phyloP scores from a whole-genome alignment of 1,140 invertebrate genomes.

The Drosophila santomea region DNA sequence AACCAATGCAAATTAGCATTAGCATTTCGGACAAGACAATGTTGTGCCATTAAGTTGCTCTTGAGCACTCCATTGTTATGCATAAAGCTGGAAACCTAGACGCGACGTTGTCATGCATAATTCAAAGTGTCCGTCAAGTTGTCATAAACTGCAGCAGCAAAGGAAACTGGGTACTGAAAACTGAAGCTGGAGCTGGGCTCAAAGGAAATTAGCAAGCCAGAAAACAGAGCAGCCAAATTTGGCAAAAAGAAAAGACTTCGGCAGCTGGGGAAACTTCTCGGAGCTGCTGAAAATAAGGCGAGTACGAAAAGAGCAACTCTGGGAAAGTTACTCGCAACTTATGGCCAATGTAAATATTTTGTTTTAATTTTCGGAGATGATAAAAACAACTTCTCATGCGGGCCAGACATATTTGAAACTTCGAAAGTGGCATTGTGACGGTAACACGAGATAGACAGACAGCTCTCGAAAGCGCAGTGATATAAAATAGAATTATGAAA shows the following conservation, averaged over 20 bases:
- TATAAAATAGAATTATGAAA: constrained; percentile 76
- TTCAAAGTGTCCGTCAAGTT: constrained; percentile 77
- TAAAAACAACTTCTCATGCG: constrained; percentile 66
- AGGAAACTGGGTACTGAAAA: constrained; percentile 25
- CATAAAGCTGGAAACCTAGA: constrained; percentile 55
- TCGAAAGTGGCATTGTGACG: constrained; percentile 54
- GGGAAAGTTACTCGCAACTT: constrained; percentile 51
- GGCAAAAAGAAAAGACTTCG: constrained; percentile 23
- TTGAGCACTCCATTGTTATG: constrained; percentile 61
- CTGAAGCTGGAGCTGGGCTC: constrained; percentile 22
- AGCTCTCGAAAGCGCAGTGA: constrained; percentile 66
- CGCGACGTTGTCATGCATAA: constrained; percentile 65
- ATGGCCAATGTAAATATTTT: constrained; percentile 80
- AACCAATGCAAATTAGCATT: constrained; percentile 76
- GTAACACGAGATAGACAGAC: constrained; percentile 55
- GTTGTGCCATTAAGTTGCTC: constrained; percentile 60
- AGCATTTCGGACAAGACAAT: constrained; percentile 73
- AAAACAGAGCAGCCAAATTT: constrained; percentile 49
- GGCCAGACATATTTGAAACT: constrained; percentile 39
- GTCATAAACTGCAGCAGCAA: constrained; percentile 67
- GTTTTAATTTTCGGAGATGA: constrained; percentile 69
- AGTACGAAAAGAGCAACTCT: constrained; percentile 9
- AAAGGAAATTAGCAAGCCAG: constrained; percentile 49
- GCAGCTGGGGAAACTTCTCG: constrained; percentile 7
- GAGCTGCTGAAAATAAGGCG: constrained; percentile 22